Percentiles rank a stretch among this genome's conserved stretches.
Evolutionary conservation across 2,888 invertebrate species (phyloP).

Genomic region (Synanthedon tipuliformis): DNA sequence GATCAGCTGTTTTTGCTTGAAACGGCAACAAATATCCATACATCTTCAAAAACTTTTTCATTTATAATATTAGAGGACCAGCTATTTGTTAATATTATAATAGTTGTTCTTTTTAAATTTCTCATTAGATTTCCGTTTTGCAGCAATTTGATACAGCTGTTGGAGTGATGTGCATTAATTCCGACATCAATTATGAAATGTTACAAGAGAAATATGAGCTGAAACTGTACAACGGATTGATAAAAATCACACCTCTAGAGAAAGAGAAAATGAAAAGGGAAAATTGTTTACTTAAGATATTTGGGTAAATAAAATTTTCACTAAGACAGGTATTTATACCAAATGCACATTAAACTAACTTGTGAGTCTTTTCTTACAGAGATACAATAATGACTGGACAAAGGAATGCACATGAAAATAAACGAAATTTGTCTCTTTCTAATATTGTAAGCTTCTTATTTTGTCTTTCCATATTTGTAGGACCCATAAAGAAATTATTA

Average conservation of each 20-base stretch:
- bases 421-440: not conserved
- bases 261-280: slow-evolving; percentile 33
- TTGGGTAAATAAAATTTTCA: slow-evolving; percentile 27
- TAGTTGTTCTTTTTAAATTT: not conserved
- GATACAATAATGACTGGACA: slow-evolving; percentile 45
- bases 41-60: no score
- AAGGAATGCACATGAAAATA: slow-evolving; percentile 35
- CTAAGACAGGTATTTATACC: not conserved
- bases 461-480: no score
- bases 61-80: no score
- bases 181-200: slow-evolving; percentile 64
- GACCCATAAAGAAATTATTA: no score
- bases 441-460: no score
- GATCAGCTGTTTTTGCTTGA: no score
- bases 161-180: slow-evolving; percentile 71
- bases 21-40: no score
- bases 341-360: not conserved
- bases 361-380: slow-evolving; percentile 21
- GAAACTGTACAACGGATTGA: slow-evolving; percentile 64
- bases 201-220: slow-evolving; percentile 66
- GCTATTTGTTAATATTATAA: not conserved
- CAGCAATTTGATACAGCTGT: slow-evolving; percentile 48
- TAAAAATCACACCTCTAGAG: slow-evolving; percentile 45
- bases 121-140: not conserved
- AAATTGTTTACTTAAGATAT: slow-evolving; percentile 30